Evolutionary conservation across 2,797 vertebrate species (phyloP).

Genomic region (Gastrophryne carolinensis): DNA sequence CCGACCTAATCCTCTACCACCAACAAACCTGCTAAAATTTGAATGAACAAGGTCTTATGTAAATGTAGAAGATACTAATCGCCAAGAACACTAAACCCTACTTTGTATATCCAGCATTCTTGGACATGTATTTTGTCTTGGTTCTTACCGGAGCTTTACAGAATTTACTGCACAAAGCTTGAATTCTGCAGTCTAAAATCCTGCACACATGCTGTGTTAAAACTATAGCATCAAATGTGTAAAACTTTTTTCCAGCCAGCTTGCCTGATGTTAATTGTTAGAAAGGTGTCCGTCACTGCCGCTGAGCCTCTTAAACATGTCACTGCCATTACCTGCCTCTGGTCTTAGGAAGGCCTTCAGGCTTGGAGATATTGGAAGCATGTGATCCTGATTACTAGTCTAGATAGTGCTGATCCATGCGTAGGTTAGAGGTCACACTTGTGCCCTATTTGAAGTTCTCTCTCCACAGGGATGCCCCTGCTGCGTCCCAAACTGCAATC

Average conservation of each 20-base stretch:
- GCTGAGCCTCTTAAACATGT: slow-evolving; percentile 47
- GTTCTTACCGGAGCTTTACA: too few relatives aligned
- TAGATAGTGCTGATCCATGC: slow-evolving; percentile 54
- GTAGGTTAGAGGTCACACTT: slow-evolving; percentile 97
- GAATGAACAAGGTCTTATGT: too few relatives aligned
- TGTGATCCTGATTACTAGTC: slow-evolving; percentile 50
- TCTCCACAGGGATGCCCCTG: slow-evolving; percentile 84
- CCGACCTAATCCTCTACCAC: too few relatives aligned
- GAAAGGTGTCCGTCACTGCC: slow-evolving; percentile 41
- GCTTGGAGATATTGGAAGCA: slow-evolving; percentile 44
- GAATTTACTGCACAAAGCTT: too few relatives aligned
- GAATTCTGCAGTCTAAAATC: slow-evolving; percentile 11
- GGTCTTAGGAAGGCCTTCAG: slow-evolving; percentile 45
- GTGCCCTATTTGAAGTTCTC: slow-evolving; percentile 89
- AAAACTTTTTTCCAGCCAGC: slow-evolving; percentile 27
- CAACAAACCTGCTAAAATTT: too few relatives aligned
- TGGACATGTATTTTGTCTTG: slow-evolving; percentile 10
- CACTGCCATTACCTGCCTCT: slow-evolving; percentile 47
- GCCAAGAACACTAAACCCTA: too few relatives aligned
- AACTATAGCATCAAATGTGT: slow-evolving; percentile 24
- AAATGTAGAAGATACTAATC: too few relatives aligned
- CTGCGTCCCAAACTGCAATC: slow-evolving; percentile 81
- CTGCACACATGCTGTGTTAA: slow-evolving; percentile 30
- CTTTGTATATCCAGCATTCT: neutral
- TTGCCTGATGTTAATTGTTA: slow-evolving; percentile 42